Evolutionary conservation across 2,888 invertebrate species (phyloP), one percentile per base, ranked within the genome.

Genomic region (Nasonia oneida): DNA sequence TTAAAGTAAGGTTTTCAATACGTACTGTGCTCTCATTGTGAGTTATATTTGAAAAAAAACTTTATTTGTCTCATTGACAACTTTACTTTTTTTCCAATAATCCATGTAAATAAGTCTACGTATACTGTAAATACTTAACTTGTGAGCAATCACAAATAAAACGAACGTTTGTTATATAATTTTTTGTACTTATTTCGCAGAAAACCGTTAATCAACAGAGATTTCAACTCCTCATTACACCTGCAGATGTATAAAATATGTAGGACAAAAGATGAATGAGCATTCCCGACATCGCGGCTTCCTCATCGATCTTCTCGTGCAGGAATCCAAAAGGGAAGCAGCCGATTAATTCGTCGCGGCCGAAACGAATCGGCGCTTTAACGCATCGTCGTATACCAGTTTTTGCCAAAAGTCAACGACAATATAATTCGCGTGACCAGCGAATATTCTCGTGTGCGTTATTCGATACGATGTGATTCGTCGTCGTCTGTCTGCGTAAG

Each of bases 381-480:
- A 76, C 29, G 39, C 53, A 71, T 77, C 29, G 76, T 29, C 29
- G 29, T 29, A 29, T 42, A 70, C 29, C 29, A 71, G 53, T 77
- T 83, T 71, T 83, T 76, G 83, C 83, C 77, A 77, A 83, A 47
- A 67, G n/a, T 33, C 15, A 47, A 77, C n/a, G 39, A 77, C 39
- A 73, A 47, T 73, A 73, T 73, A 73, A 47, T 73, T 73, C 47
- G 73, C 47, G 23, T 4, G 3, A 4, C 6, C 10, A 23, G n/a
- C n/a, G 23, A 37, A 71, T 37, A 71, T 39, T 37, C 47, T 29
- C 39, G 23, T 57, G 71, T 47, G 29, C 29, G 81, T 81, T 42
- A 81, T 81, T 74, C 74, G 81, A 81, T 81, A 81, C 74, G 29
- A 12, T 57, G 73, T 74, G 47, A 81, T 74, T 81, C 73, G 74